Evolutionary conservation across 2,113 vertebrate species (phyloP).

Genomic region (Stomatorhinus ivindoensis): DNA sequence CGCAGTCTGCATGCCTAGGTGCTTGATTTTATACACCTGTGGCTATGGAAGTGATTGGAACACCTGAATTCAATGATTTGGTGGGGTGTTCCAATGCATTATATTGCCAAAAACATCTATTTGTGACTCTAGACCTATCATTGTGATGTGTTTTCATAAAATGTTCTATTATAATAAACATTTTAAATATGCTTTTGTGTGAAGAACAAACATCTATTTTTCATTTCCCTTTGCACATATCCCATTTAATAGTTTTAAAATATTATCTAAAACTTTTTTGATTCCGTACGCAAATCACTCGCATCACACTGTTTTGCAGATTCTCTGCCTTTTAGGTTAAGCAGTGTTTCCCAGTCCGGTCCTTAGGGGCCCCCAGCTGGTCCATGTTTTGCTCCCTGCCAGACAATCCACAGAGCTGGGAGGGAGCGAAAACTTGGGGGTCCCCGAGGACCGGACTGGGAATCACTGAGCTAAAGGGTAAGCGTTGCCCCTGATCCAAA

Average conservation of each 20-base stretch:
- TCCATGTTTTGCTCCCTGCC: neutral
- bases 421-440: neutral
- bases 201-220: neutral
- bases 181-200: neutral
- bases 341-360: neutral
- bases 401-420: neutral
- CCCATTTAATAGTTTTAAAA: neutral
- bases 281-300: neutral
- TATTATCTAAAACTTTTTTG: neutral
- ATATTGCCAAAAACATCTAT: neutral
- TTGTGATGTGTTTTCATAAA: neutral
- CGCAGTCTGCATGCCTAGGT: no score
- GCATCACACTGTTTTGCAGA: neutral
- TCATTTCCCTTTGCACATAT: neutral
- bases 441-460: neutral
- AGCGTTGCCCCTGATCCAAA: neutral
- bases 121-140: neutral
- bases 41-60: no score
- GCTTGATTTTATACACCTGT: no score
- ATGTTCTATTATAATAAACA: neutral
- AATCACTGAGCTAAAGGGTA: neutral
- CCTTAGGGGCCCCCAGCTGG: neutral
- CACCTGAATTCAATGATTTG: no score
- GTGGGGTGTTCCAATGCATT: no score
- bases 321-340: neutral